Conservation (phyloP, 2,113 vertebrate genomes). For the Mohoua ochrocephala region DNA sequence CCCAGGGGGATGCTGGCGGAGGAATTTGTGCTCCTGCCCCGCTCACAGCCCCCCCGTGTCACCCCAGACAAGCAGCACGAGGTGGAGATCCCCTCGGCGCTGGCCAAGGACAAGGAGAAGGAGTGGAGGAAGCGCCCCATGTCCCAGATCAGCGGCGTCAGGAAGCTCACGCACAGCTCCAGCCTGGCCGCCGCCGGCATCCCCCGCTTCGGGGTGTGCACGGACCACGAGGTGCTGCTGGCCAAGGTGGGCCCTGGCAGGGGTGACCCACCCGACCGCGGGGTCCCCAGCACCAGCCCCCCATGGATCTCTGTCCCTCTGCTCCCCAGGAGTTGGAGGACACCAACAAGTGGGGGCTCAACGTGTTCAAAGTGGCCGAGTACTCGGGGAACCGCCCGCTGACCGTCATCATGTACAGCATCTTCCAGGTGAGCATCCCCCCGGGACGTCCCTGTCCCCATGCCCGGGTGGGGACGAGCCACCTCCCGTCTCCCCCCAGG, state of each 20-base stretch:
- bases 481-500: slow-evolving; percentile 43
- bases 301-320: background rate
- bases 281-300: fast-evolving
- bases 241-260: slow-evolving; percentile 72
- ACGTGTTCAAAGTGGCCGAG: slow-evolving; percentile 86
- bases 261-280: fast-evolving
- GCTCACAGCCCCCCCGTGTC: fast-evolving
- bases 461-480: background rate
- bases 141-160: slow-evolving; percentile 87
- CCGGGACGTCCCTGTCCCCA: fast-evolving
- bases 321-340: slow-evolving; percentile 83
- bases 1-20: background rate
- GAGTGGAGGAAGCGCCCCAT: slow-evolving; percentile 77
- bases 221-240: slow-evolving; percentile 80
- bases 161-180: slow-evolving; percentile 74
- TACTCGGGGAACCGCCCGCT: slow-evolving; percentile 86
- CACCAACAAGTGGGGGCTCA: slow-evolving; percentile 86
- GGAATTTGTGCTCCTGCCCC: fast-evolving
- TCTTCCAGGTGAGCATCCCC: slow-evolving; percentile 82
- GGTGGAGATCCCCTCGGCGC: slow-evolving; percentile 81
- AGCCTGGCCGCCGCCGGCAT: slow-evolving; percentile 72
- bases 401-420: slow-evolving; percentile 86
- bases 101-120: slow-evolving; percentile 78
- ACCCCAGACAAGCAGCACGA: slow-evolving; percentile 88
- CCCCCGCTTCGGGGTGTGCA: slow-evolving; percentile 85